These are phyloP conservation scores for Thamnophis elegans DNA, from an alignment of 2,797 vertebrate species.

Conservation along the genomic window DNA sequence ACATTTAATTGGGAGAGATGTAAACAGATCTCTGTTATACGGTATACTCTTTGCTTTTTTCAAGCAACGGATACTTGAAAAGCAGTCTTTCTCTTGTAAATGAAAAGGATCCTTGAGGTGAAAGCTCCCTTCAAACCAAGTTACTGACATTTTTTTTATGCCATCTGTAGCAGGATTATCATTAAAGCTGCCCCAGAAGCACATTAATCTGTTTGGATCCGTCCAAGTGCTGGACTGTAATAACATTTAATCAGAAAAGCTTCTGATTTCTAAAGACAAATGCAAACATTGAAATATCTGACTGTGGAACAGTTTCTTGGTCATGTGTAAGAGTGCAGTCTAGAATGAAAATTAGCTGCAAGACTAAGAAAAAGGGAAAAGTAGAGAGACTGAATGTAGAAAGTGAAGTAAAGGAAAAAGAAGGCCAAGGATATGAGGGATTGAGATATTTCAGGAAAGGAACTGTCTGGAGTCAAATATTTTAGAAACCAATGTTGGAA, in stretches of 20 bases:
- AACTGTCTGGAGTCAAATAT: background rate
- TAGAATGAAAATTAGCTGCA: slow-evolving; percentile 29
- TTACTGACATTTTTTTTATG: slow-evolving; percentile 69
- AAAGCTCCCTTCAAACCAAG: slow-evolving; percentile 63
- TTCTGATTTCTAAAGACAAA: slow-evolving; percentile 72
- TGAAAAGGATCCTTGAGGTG: slow-evolving; percentile 63
- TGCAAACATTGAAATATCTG: slow-evolving; percentile 64
- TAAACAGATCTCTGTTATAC: slow-evolving; percentile 35
- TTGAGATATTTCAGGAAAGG: background rate
- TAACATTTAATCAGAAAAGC: slow-evolving; percentile 68
- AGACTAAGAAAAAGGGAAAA: slow-evolving; percentile 25
- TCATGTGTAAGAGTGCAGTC: slow-evolving; percentile 43
- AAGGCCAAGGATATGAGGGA: background rate
- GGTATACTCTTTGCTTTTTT: slow-evolving; percentile 41
- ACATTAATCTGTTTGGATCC: slow-evolving; percentile 68
- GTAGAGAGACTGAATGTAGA: background rate
- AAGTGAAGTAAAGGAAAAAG: background rate
- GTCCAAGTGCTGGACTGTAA: slow-evolving; percentile 62
- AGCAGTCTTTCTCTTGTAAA: slow-evolving; percentile 55
- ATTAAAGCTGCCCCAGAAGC: slow-evolving; percentile 64
- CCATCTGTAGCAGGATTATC: slow-evolving; percentile 63
- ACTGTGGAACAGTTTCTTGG: slow-evolving; percentile 59
- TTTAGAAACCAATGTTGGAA: background rate
- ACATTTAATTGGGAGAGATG: slow-evolving; percentile 9
- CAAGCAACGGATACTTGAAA: slow-evolving; percentile 51